phyloP scores from a whole-genome alignment of 2,113 vertebrate genomes.

The Ceratotherium simum region DNA sequence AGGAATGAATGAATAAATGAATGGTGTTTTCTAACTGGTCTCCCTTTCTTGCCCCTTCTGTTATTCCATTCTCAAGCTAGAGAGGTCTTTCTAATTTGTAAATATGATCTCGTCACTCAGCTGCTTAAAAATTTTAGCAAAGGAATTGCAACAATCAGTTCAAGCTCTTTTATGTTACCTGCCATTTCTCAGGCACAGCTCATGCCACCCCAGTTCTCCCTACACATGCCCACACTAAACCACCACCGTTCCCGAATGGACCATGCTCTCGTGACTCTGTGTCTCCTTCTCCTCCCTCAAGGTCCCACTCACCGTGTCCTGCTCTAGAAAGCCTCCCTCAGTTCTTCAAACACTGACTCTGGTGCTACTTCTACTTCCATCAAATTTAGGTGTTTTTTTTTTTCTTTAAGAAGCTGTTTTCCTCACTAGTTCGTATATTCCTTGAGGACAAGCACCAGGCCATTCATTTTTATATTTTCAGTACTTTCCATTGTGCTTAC shows the following conservation, averaged over 20 bases:
- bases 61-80: neutral
- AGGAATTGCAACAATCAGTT: neutral
- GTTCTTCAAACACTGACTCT: neutral
- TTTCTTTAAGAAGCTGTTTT: neutral
- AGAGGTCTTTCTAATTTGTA: neutral
- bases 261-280: fast-evolving
- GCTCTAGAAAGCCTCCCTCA: neutral
- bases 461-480: neutral
- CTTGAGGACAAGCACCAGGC: neutral
- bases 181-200: neutral
- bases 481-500: neutral
- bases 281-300: neutral
- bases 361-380: neutral
- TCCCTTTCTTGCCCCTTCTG: neutral
- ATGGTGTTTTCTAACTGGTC: neutral
- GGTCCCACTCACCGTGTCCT: neutral
- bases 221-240: neutral
- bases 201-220: fast-evolving
- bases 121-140: neutral
- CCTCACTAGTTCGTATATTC: neutral
- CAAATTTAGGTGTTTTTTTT: neutral
- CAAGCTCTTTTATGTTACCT: fast-evolving
- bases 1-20: neutral
- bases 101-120: neutral
- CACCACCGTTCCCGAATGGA: fast-evolving